Percentiles rank a stretch among this genome's conserved stretches.
phyloP scores from a whole-genome alignment of 2,888 invertebrate species.

The Sceliomorpha sp. region DNA sequence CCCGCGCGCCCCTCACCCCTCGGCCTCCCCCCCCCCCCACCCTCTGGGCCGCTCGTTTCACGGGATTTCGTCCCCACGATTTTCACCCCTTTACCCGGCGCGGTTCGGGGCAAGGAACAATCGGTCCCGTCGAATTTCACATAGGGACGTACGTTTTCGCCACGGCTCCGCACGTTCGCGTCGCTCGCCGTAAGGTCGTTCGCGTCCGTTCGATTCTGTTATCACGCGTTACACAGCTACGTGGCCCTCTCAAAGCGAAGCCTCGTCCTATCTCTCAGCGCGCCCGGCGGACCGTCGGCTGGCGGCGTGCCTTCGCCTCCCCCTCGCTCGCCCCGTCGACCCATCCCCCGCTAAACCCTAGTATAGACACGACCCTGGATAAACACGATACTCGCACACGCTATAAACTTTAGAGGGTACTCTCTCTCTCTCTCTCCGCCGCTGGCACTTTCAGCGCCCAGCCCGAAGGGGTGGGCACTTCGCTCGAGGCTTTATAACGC shows the following conservation, averaged over 20 bases:
- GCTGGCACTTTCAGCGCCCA: too few species aligned
- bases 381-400: slow-evolving; percentile 59
- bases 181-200: slow-evolving; percentile 49
- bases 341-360: slow-evolving; percentile 41
- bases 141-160: slow-evolving; percentile 52
- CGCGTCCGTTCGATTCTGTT: slow-evolving; percentile 51
- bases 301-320: slow-evolving; percentile 16
- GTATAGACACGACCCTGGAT: slow-evolving; percentile 57
- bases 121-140: slow-evolving; percentile 54
- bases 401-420: slow-evolving; percentile 47
- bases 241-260: slow-evolving; percentile 48
- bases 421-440: too few species aligned
- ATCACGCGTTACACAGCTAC: slow-evolving; percentile 48
- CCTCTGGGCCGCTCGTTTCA: too few species aligned
- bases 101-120: slow-evolving; percentile 50
- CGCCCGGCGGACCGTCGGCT: too few species aligned
- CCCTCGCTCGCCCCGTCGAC: slow-evolving; percentile 17
- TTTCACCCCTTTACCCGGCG: too few species aligned
- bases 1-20: too few species aligned
- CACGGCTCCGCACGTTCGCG: slow-evolving; percentile 53
- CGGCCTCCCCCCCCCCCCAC: too few species aligned
- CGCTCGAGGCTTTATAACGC: slow-evolving; percentile 5
- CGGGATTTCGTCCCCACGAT: too few species aligned
- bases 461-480: slow-evolving; percentile 8
- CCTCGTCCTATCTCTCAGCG: slow-evolving; percentile 52